Evolutionary conservation across 2,113 vertebrate genomes (phyloP), one percentile per base, ranked within the genome.

Genomic region (Phocoena sinus): DNA sequence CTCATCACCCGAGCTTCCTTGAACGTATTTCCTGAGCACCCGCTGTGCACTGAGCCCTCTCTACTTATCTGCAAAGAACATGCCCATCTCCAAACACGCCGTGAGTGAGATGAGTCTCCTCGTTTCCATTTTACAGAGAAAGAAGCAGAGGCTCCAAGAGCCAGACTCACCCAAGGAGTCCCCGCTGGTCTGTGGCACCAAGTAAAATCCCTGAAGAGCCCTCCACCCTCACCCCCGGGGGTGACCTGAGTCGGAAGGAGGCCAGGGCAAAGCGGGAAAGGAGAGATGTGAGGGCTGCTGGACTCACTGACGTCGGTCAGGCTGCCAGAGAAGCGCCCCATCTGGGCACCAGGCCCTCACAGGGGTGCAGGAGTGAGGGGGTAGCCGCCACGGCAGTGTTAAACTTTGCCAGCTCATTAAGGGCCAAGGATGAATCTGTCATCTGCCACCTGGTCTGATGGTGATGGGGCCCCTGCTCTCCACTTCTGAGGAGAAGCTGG

Each of bases 1-100:
- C 33, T 15, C 13, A 1, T 21, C 9, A 0, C 63, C 62, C 1
- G 0, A 20, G n/a, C 47, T 33, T 12, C 85, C 26, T 0, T 0
- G 23, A 36, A 36, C 26, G 0, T 9, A 2, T 14, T 41, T 31
- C 50, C 58, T 17, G 38, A 31, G 68, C 25, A 2, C 79, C 47
- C 50, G 6, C 65, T 6, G 14, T 50, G 28, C 2, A 0, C 18
- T 14, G 3, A 36, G 17, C 77, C 41, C 53, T 14, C 41, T 60
- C 8, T 44, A 47, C 58, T 20, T 28, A 2, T 41, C 44, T 80
- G 76, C 41, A 31, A 17, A 28, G 9, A 17, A 18, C 10, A 0
- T 25, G 33, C 65, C 26, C 58, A 0, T 25, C 18, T 73, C 15
- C 41, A 77, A 9, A 70, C 21, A 9, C 6, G 23, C 26, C 62